These are phyloP conservation scores for Agrilus biguttatus DNA, from an alignment of 2,888 invertebrate species.

Conservation along the genomic window DNA sequence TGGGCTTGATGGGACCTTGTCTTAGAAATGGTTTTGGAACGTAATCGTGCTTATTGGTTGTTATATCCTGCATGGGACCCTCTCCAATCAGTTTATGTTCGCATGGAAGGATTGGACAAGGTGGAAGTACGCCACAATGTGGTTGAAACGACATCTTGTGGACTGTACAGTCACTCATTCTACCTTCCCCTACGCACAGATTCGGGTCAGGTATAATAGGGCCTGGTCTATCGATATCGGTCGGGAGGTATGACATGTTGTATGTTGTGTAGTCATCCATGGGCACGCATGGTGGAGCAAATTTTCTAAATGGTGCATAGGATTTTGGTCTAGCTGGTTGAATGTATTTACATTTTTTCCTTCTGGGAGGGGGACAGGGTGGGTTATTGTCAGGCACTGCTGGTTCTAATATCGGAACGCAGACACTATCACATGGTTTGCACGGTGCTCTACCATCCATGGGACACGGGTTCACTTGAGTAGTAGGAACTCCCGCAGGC, in stretches of 20 bases:
- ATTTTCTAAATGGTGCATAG: constrained; percentile 40
- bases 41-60: constrained; percentile 60
- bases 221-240: constrained; percentile 24
- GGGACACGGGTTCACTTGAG: constrained; percentile 18
- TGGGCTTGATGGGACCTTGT: constrained; percentile 29
- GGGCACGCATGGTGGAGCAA: constrained; percentile 40
- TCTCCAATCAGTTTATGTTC: constrained; percentile 47
- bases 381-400: constrained; percentile 9
- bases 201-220: constrained; percentile 27
- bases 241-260: constrained; percentile 46
- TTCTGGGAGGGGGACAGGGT: constrained; percentile 11
- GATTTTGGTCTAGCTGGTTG: constrained; percentile 43
- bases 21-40: constrained; percentile 45
- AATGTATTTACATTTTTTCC: constrained; percentile 28
- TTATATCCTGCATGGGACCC: constrained; percentile 56
- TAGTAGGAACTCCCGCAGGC: constrained; percentile 12
- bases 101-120: constrained; percentile 42
- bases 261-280: constrained; percentile 50
- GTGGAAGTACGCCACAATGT: constrained; percentile 38
- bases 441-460: constrained; percentile 8
- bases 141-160: constrained; percentile 42
- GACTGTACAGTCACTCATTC: constrained; percentile 36
- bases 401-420: constrained; percentile 19
- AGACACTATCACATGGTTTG: constrained; percentile 14
- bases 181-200: constrained; percentile 31